These are phyloP conservation scores for Osedax frankpressi DNA, from an alignment of 2,888 invertebrate species.

Conservation along the genomic window DNA sequence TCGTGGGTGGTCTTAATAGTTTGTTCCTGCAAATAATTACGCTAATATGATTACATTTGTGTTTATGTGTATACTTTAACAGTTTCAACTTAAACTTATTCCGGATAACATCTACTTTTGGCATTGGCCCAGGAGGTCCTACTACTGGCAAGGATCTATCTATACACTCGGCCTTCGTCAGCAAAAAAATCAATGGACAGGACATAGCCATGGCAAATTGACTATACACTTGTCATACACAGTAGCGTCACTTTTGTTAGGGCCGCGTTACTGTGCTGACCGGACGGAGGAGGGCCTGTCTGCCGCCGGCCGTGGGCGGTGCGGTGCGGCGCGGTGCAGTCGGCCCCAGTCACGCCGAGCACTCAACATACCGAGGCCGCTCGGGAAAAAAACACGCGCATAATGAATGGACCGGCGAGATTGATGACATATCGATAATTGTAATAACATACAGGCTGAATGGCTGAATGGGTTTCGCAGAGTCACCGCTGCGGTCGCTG, in stretches of 20 bases:
- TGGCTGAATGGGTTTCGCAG: slow-evolving; percentile 7
- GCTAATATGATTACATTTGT: not conserved
- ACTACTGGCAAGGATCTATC: not conserved
- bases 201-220: not conserved
- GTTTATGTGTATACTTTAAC: not conserved
- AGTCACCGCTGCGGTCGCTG: slow-evolving; percentile 2
- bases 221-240: not conserved
- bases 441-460: not conserved
- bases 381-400: not conserved
- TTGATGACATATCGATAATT: slow-evolving; percentile 3
- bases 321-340: too few species aligned
- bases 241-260: not conserved
- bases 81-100: not conserved
- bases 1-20: not conserved
- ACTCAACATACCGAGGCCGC: slow-evolving; percentile 1
- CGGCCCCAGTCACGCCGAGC: not conserved
- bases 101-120: not conserved
- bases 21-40: slow-evolving; percentile 1
- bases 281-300: not conserved
- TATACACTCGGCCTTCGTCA: not conserved
- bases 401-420: slow-evolving; percentile 2
- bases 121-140: not conserved
- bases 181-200: not conserved
- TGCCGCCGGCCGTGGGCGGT: slow-evolving; percentile 2
- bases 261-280: not conserved